Evolutionary conservation across 2,113 vertebrate species (phyloP).

Genomic region (Crotalus tigris): DNA sequence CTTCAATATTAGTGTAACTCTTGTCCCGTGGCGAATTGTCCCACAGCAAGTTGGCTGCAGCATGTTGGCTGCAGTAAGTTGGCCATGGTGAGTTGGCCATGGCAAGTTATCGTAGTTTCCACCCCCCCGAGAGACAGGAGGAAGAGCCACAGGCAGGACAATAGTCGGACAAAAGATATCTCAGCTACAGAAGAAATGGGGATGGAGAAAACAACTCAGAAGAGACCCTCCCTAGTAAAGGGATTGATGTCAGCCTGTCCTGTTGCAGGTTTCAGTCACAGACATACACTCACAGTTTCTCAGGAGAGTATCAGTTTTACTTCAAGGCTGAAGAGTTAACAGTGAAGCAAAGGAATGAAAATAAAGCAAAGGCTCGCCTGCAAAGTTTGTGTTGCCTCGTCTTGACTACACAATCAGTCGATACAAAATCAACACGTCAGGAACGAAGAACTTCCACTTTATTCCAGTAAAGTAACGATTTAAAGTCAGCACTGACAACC

Average conservation of each 20-base stretch:
- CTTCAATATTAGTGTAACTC: not conserved
- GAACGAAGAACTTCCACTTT: no score
- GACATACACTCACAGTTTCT: not conserved
- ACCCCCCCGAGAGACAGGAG: not conserved
- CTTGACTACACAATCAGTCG: no score
- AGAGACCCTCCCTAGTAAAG: not conserved
- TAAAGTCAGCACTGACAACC: no score
- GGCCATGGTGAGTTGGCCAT: no score
- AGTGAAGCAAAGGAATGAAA: not conserved
- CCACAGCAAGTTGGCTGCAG: not conserved
- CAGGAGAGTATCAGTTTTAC: not conserved
- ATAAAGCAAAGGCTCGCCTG: not conserved
- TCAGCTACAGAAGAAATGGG: not conserved
- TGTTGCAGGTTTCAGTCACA: not conserved
- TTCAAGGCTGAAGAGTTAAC: not conserved
- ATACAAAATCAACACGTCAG: no score
- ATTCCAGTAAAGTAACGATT: no score
- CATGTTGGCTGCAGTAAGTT: not conserved
- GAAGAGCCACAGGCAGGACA: not conserved
- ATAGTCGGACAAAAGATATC: not conserved
- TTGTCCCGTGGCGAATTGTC: not conserved
- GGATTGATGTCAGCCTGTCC: not conserved
- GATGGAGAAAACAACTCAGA: not conserved
- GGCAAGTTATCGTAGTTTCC: not conserved
- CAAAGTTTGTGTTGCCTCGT: not conserved